Evolutionary conservation across 2,888 invertebrate species (phyloP).

Genomic region (Emesis russula): DNA sequence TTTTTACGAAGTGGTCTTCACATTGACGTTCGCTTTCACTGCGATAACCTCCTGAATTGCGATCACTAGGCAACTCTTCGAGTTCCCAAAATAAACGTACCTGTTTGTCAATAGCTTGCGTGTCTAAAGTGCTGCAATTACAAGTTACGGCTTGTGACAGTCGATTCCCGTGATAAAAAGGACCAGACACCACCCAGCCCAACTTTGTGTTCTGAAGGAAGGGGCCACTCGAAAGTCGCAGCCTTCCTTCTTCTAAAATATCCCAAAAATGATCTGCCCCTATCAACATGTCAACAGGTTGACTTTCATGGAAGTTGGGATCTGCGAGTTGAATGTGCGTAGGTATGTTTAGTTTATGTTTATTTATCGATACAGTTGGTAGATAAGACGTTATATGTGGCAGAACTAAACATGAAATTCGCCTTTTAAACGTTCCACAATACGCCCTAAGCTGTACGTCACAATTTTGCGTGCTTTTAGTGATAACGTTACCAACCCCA

Average conservation of each 20-base stretch:
- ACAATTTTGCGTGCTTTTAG: not conserved
- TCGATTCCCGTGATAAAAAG: conserved; percentile 13
- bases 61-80: too few relatives aligned
- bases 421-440: not conserved
- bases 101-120: not conserved
- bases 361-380: conserved; percentile 30
- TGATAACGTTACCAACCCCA: not conserved
- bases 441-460: not conserved
- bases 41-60: not conserved
- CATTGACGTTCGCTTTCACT: not conserved
- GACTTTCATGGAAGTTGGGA: conserved; percentile 36
- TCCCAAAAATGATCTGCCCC: conserved; percentile 72
- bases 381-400: conserved; percentile 52
- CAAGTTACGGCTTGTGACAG: not conserved
- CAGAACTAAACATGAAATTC: conserved; percentile 48
- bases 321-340: conserved; percentile 60
- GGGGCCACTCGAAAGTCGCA: conserved; percentile 17
- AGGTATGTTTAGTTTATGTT: conserved; percentile 41
- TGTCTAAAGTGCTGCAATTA: not conserved
- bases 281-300: conserved; percentile 46
- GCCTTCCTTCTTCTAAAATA: conserved; percentile 28
- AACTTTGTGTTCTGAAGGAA: conserved; percentile 65
- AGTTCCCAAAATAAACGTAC: not conserved
- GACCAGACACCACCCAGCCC: conserved; percentile 68
- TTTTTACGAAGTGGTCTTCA: too few relatives aligned